These are phyloP conservation scores for Monopis laevigella DNA, from an alignment of 2,888 invertebrate genomes.

Conservation along the genomic window DNA sequence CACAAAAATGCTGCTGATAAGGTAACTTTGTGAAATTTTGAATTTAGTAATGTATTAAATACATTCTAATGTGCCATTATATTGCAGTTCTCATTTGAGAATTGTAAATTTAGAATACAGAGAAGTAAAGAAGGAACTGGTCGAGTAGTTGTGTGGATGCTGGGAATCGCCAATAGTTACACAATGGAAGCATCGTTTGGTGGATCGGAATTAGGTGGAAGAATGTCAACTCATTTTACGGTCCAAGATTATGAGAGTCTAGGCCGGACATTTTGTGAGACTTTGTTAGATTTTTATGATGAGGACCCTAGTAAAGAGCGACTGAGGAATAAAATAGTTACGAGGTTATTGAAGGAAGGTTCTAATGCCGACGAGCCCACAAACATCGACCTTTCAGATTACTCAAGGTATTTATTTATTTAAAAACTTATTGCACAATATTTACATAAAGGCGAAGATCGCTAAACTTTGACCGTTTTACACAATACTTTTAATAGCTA, in stretches of 20 bases:
- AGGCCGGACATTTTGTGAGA: constrained; percentile 92
- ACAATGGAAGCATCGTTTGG: constrained; percentile 96
- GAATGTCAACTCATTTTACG: constrained; percentile 86
- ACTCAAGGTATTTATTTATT: constrained; percentile 78
- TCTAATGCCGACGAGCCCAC: constrained; percentile 90
- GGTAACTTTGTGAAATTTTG: constrained; percentile 45
- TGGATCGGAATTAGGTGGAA: constrained; percentile 84
- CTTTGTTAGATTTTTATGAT: constrained; percentile 90
- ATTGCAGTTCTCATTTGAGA: constrained; percentile 89
- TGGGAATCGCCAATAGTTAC: constrained; percentile 94
- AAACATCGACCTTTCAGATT: constrained; percentile 86
- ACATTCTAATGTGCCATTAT: constrained; percentile 6
- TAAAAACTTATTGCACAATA: not conserved
- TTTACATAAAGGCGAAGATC: no score
- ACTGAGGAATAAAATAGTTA: constrained; percentile 81
- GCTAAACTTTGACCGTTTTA: no score
- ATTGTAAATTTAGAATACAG: constrained; percentile 93
- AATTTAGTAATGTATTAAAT: not conserved
- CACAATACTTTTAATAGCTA: no score
- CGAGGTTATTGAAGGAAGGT: constrained; percentile 81
- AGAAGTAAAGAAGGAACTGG: constrained; percentile 95
- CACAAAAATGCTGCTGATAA: constrained; percentile 92
- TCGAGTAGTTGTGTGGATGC: constrained; percentile 93
- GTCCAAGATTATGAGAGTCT: constrained; percentile 73
- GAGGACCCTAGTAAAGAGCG: constrained; percentile 85